A percentile compares a stretch with the other conserved stretches of the same genome.
These are phyloP conservation scores for Euwallacea fornicatus DNA, from an alignment of 1,140 invertebrate species.

Conservation along the genomic window DNA sequence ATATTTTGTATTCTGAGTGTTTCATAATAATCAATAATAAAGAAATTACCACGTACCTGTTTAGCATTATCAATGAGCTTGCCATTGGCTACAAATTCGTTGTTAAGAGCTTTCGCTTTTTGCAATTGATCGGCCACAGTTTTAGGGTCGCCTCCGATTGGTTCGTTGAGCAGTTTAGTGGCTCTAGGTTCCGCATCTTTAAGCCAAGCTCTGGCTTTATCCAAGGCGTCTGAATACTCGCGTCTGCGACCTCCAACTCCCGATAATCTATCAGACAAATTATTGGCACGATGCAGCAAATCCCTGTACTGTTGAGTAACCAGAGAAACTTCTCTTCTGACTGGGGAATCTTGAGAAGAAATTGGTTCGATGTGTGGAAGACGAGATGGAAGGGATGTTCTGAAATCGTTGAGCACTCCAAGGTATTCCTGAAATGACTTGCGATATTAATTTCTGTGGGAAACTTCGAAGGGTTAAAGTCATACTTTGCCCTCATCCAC, in stretches of 20 bases:
- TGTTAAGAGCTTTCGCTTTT: slow-evolving; percentile 80
- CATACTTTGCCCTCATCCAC: slow-evolving; percentile 85
- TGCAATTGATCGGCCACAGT: slow-evolving; percentile 85
- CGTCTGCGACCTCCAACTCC: slow-evolving; percentile 75
- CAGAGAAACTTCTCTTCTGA: slow-evolving; percentile 70
- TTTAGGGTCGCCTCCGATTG: slow-evolving; percentile 82
- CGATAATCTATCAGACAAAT: slow-evolving; percentile 75
- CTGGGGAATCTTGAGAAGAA: slow-evolving; percentile 67
- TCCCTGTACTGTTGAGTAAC: slow-evolving; percentile 75
- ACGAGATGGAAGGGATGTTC: slow-evolving; percentile 77
- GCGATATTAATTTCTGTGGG: too few relatives aligned
- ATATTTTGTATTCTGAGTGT: not conserved
- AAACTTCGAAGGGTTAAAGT: not conserved
- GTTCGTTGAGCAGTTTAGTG: slow-evolving; percentile 74
- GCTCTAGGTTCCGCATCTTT: slow-evolving; percentile 78
- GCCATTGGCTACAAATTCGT: slow-evolving; percentile 83
- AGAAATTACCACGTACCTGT: slow-evolving; percentile 54
- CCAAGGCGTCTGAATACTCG: slow-evolving; percentile 80
- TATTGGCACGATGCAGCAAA: slow-evolving; percentile 76
- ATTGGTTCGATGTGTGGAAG: slow-evolving; percentile 73
- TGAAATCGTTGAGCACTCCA: slow-evolving; percentile 79
- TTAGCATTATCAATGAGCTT: slow-evolving; percentile 80
- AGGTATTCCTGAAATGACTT: slow-evolving; percentile 59
- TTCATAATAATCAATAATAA: not conserved
- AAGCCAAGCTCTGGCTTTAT: slow-evolving; percentile 82